Conservation (phyloP, 1,140 invertebrate species). For the Diachasmimorpha longicaudata region DNA sequence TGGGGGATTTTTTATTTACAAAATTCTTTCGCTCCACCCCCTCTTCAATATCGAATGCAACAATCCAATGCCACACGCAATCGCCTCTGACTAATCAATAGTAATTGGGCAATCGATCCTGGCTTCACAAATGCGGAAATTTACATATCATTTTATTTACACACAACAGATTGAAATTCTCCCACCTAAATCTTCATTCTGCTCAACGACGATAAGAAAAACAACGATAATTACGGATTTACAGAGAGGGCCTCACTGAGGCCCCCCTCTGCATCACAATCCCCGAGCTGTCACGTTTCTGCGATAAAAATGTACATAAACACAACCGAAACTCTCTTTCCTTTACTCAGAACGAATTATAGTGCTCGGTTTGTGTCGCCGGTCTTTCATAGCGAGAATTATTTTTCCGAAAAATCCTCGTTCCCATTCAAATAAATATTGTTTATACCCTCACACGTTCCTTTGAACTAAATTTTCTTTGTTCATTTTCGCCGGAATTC, state of each 20-base stretch:
- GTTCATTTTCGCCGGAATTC: background rate
- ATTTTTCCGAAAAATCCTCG: background rate
- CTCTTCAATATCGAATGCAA: background rate
- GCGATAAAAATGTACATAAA: slow-evolving; percentile 6
- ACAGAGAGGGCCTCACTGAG: background rate
- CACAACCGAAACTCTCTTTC: background rate
- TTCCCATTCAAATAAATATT: background rate
- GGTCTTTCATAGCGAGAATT: background rate
- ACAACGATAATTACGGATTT: too few species aligned
- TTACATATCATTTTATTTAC: too few species aligned
- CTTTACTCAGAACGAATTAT: background rate
- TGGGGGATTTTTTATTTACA: background rate
- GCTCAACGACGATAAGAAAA: too few species aligned
- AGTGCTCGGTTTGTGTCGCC: background rate
- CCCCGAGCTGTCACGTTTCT: background rate
- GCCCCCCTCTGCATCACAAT: background rate
- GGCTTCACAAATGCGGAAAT: too few species aligned
- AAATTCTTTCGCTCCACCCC: too few species aligned
- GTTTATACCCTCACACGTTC: background rate
- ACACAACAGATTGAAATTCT: too few species aligned
- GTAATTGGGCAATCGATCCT: too few species aligned
- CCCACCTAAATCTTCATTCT: too few species aligned
- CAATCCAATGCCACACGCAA: background rate
- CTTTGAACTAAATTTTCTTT: background rate
- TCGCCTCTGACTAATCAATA: background rate